Base-by-base conservation (phyloP, 1,140 invertebrate genomes). In the Rhizoglyphus robini region DNA sequence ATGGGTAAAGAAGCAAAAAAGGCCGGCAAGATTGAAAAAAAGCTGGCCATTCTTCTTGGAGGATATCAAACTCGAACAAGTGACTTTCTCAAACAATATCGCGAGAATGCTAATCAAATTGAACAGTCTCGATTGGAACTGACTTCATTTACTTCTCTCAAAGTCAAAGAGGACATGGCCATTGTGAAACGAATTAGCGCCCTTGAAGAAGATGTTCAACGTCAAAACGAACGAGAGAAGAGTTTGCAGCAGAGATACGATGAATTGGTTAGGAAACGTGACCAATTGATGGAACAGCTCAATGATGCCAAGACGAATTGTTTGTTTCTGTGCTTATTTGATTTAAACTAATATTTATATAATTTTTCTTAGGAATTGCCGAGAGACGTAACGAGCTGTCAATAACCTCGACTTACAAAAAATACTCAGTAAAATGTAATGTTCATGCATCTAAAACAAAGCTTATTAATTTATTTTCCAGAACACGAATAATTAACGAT, bases 21-120 rank as follows among this genome's bases (percentile, higher is more conserved):
- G 66, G 96, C 94, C 57, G 89, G 88, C 0, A 99, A 98, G 79
- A 86, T 96, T 79, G 96, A 99, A 76, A 98, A 97, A 74, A 98
- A 96, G 78, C 77, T 99, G 1, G 88, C 93, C 78, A 88, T 97
- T 60, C 79, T 97, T 1, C 88, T 94, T 18, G 93, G 86, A 31
- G 89, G 90, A 18, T 95, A 95, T 79, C 86, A 89, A 83, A 81
- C 85, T 0, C 79, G 87, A 62, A 85, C 88, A 1, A 89, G 94
- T 73, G 84, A 84, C 8, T 77, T 96, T n/a, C 82, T 88, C 0
- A 96, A 97, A 76, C 90, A 94, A 73, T 79, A 92, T 5, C 83
- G 87, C 68, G 92, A 96, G 69, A 75, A 88, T 3, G 84, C 85
- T 69, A 89, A 95, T 60, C 89, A 96, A 74, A 84, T 91, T 41